Conservation (phyloP, 2,888 invertebrate genomes). For the Trachelus stipa region DNA sequence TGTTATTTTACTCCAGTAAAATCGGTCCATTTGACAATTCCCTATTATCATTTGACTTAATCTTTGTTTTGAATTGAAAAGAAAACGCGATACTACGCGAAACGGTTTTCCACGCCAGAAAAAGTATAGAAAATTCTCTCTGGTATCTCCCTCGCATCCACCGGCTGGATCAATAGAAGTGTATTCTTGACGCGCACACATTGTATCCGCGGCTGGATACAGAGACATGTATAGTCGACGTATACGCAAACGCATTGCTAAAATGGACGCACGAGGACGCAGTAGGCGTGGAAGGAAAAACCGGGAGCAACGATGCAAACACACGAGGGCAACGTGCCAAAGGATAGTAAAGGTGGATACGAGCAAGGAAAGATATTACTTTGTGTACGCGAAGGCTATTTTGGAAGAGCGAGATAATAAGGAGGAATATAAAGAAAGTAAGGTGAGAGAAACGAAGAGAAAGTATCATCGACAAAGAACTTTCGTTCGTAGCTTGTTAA, state of each 20-base stretch:
- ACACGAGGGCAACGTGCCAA: background rate
- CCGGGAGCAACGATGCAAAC: background rate
- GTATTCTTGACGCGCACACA: conserved; percentile 63
- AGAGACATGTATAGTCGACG: background rate
- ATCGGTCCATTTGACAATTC: background rate
- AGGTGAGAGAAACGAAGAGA: background rate
- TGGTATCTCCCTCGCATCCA: conserved; percentile 44
- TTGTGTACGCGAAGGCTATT: background rate
- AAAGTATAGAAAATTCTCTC: background rate
- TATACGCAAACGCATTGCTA: background rate
- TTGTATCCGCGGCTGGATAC: conserved; percentile 42
- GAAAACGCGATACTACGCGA: too few species aligned
- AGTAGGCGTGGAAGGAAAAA: background rate
- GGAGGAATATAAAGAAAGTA: background rate
- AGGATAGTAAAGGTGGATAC: too few species aligned
- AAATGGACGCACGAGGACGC: background rate
- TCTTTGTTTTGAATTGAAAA: background rate
- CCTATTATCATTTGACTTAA: background rate
- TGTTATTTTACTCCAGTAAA: background rate
- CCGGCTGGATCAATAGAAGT: conserved; percentile 59
- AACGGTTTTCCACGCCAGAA: background rate
- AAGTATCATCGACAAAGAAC: background rate
- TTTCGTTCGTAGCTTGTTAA: background rate
- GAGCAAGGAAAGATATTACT: background rate
- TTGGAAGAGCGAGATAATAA: background rate